Evolutionary conservation across 2,888 invertebrate genomes (phyloP).

Genomic region (Chironomus tentans): DNA sequence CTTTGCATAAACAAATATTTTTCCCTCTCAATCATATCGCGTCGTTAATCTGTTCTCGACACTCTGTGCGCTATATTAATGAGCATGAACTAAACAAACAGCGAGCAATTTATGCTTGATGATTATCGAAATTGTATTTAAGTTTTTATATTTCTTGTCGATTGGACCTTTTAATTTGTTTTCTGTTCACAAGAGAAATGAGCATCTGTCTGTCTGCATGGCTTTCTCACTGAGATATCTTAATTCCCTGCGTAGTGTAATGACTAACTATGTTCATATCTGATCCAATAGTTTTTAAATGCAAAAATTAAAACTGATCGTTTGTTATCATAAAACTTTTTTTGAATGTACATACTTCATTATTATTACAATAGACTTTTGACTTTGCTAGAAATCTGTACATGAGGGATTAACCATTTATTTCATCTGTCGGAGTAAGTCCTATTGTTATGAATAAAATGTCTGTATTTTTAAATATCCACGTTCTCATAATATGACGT

Average conservation of each 20-base stretch:
- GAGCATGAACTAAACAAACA: conserved; percentile 12
- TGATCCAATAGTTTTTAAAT: neutral
- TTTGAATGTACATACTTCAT: no score
- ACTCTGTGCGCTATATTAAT: neutral
- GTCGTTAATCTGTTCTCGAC: neutral
- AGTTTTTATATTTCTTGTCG: neutral
- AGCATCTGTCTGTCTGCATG: conserved; percentile 15
- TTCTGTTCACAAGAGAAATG: neutral
- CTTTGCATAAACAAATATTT: conserved; percentile 27
- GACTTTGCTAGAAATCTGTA: neutral
- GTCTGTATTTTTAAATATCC: conserved; percentile 2
- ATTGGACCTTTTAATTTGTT: neutral
- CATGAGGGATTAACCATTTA: conserved; percentile 15
- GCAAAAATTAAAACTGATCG: neutral
- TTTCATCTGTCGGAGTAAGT: neutral
- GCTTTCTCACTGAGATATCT: conserved; percentile 1
- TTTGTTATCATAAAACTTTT: conserved; percentile 26
- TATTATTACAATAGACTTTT: neutral
- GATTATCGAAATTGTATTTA: conserved; percentile 1
- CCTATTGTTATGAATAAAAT: neutral
- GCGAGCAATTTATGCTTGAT: conserved; percentile 25
- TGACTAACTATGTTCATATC: no score
- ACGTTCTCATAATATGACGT: neutral
- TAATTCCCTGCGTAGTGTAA: neutral
- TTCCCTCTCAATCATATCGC: conserved; percentile 23